Evolutionary conservation across 2,888 invertebrate species (phyloP).

Genomic region (Drosophila melanosoma): DNA sequence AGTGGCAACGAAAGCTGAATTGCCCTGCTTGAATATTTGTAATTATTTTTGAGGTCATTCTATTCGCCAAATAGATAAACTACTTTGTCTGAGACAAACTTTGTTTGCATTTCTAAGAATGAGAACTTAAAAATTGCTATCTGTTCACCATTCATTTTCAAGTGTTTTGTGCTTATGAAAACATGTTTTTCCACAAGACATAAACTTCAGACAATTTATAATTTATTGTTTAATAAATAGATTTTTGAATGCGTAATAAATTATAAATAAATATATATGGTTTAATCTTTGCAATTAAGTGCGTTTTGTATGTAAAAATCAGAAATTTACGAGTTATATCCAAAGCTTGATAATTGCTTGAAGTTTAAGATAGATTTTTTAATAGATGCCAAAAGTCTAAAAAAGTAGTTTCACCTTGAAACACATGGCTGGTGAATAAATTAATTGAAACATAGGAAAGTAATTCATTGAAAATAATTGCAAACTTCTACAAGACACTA

Average conservation of each 20-base stretch:
- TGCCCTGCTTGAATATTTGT: slow-evolving; percentile 5
- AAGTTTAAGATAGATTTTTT: not conserved
- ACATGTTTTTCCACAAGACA: not conserved
- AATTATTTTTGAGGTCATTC: not conserved
- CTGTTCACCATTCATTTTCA: not conserved
- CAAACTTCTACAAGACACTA: not conserved
- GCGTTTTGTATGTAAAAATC: not conserved
- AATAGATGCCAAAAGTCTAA: not conserved
- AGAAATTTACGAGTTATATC: not conserved
- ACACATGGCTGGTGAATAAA: not conserved
- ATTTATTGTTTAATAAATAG: not conserved
- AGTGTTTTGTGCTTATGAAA: not conserved
- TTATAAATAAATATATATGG: not conserved
- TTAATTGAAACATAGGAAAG: not conserved
- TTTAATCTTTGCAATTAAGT: not conserved
- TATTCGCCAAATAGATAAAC: not conserved
- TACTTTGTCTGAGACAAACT: not conserved
- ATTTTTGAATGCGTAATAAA: not conserved
- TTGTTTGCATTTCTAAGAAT: not conserved
- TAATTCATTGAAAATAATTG: not conserved
- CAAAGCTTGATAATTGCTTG: not conserved
- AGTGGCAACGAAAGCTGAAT: slow-evolving; percentile 25
- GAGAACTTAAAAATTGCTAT: not conserved
- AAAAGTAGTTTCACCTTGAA: not conserved
- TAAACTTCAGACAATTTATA: not conserved